A percentile compares a stretch with the other conserved stretches of the same genome.
Conservation (phyloP, 92 coral and sea anemone species). For the Epizoanthus rinbou region DNA sequence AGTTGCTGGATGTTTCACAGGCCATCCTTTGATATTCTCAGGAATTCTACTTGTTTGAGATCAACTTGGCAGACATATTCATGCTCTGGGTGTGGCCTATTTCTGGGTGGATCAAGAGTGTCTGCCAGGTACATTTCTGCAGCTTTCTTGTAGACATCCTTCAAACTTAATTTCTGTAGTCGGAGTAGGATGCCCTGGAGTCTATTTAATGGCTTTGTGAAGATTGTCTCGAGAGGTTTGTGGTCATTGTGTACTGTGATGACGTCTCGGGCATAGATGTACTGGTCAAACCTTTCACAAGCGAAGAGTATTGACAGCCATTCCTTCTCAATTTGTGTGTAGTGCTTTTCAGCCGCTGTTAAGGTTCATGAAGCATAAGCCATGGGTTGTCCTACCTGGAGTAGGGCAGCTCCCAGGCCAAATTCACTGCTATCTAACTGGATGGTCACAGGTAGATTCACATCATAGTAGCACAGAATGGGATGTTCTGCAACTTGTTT, state of each 20-base stretch:
- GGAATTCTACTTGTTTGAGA: background rate
- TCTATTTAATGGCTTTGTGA: background rate
- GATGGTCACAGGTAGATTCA: background rate
- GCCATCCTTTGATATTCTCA: background rate
- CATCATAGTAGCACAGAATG: conserved; percentile 8
- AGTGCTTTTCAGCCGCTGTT: background rate
- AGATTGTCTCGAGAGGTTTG: conserved; percentile 18
- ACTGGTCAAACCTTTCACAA: background rate
- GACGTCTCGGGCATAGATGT: conserved; percentile 1
- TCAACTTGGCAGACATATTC: conserved; percentile 3
- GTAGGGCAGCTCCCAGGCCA: background rate
- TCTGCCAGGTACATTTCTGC: conserved; percentile 1
- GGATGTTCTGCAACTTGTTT: background rate
- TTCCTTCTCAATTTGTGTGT: background rate
- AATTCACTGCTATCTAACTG: conserved; percentile 10
- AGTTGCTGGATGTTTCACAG: background rate
- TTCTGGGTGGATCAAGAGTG: conserved; percentile 7
- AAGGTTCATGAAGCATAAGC: background rate
- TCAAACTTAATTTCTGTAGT: conserved; percentile 5
- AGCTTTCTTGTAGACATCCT: background rate
- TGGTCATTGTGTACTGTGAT: conserved; percentile 1
- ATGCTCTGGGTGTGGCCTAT: background rate
- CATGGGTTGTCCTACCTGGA: no score
- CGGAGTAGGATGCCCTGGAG: conserved; percentile 12
- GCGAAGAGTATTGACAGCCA: conserved; percentile 6